Evolutionary conservation across 2,113 vertebrate genomes (phyloP).

Genomic region (Conger conger): DNA sequence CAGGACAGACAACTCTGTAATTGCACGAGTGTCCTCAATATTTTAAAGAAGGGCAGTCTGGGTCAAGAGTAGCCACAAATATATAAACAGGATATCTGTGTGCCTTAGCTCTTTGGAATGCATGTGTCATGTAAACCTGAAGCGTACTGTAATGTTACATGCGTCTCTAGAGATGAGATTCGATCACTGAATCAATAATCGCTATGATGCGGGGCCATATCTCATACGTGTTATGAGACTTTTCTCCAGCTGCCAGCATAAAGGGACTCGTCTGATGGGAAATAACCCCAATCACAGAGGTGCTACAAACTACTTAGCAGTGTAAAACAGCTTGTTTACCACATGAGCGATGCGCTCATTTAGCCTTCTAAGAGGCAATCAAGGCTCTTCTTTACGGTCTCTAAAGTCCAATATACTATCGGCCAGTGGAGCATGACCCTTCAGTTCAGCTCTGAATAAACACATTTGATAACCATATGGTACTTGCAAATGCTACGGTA

Average conservation of each 20-base stretch:
- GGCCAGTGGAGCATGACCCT: neutral
- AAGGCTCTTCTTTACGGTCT: neutral
- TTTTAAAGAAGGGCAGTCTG: too few relatives aligned
- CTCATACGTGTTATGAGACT: neutral
- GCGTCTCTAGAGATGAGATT: neutral
- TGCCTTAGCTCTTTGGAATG: neutral
- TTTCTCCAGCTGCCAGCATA: neutral
- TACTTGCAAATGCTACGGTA: neutral
- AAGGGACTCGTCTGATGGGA: neutral
- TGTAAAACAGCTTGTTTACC: conserved; percentile 2
- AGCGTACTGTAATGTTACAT: neutral
- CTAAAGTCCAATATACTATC: neutral
- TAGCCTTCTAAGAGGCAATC: neutral
- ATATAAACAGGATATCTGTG: too few relatives aligned
- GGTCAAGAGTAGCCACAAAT: too few relatives aligned
- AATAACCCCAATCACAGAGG: neutral
- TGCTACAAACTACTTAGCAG: neutral
- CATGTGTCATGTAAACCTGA: neutral
- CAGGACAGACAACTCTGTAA: neutral
- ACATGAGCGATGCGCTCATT: neutral
- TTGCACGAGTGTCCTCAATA: neutral
- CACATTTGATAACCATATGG: neutral
- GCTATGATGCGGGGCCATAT: neutral
- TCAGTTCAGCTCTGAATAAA: neutral
- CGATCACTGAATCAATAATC: conserved; percentile 1